phyloP scores from a whole-genome alignment of 1,140 invertebrate genomes.

The Ips typographus region DNA sequence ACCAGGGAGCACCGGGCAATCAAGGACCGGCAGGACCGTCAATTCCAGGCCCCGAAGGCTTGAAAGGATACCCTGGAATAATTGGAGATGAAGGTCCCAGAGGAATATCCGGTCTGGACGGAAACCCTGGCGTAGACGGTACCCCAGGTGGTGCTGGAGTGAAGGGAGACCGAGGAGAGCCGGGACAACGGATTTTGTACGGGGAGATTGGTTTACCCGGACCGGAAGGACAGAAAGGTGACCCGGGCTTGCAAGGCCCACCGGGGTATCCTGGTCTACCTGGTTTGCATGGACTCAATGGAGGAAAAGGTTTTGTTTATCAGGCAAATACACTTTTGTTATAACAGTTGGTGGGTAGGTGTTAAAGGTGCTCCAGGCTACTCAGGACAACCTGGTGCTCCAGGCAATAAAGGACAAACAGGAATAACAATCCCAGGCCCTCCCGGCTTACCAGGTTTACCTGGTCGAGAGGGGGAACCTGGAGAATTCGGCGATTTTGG shows the following conservation, averaged over 20 bases:
- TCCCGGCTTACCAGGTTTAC: conserved; percentile 55
- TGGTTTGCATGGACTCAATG: conserved; percentile 60
- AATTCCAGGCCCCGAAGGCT: conserved; percentile 61
- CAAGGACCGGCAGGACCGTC: conserved; percentile 61
- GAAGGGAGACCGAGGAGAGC: conserved; percentile 56
- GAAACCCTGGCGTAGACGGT: conserved; percentile 59
- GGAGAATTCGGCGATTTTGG: conserved; percentile 67
- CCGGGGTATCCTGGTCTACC: conserved; percentile 55
- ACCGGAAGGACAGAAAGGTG: conserved; percentile 59
- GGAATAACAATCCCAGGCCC: conserved; percentile 57
- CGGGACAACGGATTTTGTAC: conserved; percentile 54
- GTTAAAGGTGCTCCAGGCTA: conserved; percentile 60
- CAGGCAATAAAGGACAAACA: conserved; percentile 57
- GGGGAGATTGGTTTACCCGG: conserved; percentile 60
- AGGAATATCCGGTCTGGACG: conserved; percentile 53
- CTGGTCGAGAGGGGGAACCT: conserved; percentile 55
- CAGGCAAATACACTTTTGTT: conserved; percentile 16
- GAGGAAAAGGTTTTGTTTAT: conserved; percentile 54
- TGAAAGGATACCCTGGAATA: conserved; percentile 65
- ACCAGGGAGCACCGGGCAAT: conserved; percentile 63
- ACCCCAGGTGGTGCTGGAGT: conserved; percentile 62
- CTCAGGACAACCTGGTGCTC: conserved; percentile 65
- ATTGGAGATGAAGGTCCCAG: conserved; percentile 64
- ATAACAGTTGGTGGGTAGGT: conserved; percentile 47
- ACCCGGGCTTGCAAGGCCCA: conserved; percentile 55